These are phyloP conservation scores for Conus canariensis DNA, from an alignment of 2,888 invertebrate genomes.

Conservation along the genomic window DNA sequence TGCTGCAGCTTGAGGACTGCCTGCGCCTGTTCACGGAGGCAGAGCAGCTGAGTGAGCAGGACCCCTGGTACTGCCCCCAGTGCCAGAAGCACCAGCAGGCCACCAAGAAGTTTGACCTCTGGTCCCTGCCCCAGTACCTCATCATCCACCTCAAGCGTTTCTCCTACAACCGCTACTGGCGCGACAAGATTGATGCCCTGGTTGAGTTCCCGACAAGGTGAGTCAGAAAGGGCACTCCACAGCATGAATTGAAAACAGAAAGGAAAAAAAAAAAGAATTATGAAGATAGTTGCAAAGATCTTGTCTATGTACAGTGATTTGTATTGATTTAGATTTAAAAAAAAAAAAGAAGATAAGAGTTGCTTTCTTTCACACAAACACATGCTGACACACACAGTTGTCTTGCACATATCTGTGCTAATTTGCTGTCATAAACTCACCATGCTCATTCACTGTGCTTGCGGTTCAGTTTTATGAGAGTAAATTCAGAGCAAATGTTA, in stretches of 20 bases:
- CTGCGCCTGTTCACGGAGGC: conserved; percentile 81
- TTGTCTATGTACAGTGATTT: background rate
- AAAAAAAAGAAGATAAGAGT: no score
- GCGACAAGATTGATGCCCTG: conserved; percentile 82
- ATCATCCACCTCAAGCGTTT: conserved; percentile 84
- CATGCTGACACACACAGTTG: background rate
- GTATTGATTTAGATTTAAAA: no score
- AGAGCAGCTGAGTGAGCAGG: conserved; percentile 82
- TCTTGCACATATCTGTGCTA: background rate
- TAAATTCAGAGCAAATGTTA: no score
- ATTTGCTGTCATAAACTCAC: no score
- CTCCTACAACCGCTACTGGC: conserved; percentile 81
- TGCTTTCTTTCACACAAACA: no score
- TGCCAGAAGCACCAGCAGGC: conserved; percentile 83
- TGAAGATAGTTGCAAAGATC: no score
- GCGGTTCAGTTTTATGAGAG: no score
- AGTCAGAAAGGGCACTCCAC: conserved; percentile 43
- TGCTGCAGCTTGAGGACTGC: conserved; percentile 81
- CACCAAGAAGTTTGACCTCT: conserved; percentile 83
- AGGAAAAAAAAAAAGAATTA: no score
- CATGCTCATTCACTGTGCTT: no score
- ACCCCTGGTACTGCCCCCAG: conserved; percentile 83
- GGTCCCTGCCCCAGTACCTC: conserved; percentile 82
- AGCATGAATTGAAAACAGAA: background rate
- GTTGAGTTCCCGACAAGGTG: conserved; percentile 81